Conservation (phyloP, 2,888 invertebrate species). For the Oxyteleia sp. region DNA sequence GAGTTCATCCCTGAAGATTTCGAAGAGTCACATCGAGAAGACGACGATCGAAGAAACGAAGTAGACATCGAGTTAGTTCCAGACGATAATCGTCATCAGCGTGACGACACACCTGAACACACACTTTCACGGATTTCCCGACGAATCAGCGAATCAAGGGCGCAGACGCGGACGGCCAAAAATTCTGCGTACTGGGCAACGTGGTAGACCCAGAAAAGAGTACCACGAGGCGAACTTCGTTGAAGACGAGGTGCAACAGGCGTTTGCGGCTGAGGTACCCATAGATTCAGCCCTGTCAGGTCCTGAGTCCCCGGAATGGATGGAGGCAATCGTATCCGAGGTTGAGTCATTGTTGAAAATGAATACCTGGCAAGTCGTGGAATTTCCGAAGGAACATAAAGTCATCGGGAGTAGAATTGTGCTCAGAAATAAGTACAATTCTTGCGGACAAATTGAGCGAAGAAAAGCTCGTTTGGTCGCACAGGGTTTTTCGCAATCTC, state of each 20-base stretch:
- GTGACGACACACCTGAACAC: neutral
- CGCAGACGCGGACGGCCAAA: neutral
- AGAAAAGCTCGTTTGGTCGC: slow-evolving; percentile 33
- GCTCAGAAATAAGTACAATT: slow-evolving; percentile 11
- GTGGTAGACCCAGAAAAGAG: neutral
- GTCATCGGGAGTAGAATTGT: slow-evolving; percentile 31
- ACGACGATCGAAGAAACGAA: neutral
- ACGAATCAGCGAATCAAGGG: neutral
- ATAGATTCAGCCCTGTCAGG: neutral
- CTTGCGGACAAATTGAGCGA: slow-evolving; percentile 19
- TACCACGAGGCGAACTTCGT: neutral
- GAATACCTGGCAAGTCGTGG: slow-evolving; percentile 24
- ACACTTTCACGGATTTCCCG: neutral
- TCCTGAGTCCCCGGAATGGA: slow-evolving; percentile 25
- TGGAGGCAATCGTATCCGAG: slow-evolving; percentile 32
- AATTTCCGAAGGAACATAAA: slow-evolving; percentile 35
- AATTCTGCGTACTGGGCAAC: neutral
- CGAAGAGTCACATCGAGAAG: neutral
- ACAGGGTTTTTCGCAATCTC: slow-evolving; percentile 22
- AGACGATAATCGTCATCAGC: no score
- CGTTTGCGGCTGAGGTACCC: slow-evolving; percentile 1
- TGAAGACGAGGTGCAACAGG: slow-evolving; percentile 3
- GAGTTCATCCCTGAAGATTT: neutral
- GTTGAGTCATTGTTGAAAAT: slow-evolving; percentile 2
- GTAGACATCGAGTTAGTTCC: neutral